Evolutionary conservation across 2,888 invertebrate genomes (phyloP).

Genomic region (Priapulus caudatus): DNA sequence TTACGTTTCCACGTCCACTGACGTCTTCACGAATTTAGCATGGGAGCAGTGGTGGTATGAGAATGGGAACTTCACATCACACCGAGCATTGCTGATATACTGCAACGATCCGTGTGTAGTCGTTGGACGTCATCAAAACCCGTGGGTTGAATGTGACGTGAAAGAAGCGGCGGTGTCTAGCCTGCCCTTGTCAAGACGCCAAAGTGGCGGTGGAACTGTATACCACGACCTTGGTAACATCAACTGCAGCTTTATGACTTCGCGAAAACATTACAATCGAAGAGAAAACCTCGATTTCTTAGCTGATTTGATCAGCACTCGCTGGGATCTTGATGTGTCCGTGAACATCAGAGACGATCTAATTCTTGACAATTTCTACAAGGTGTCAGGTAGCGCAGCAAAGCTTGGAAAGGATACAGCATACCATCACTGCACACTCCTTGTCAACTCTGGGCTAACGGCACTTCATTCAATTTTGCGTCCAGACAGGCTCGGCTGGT

Average conservation of each 20-base stretch:
- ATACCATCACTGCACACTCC: slow-evolving; percentile 95
- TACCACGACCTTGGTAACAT: slow-evolving; percentile 90
- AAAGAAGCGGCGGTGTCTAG: slow-evolving; percentile 51
- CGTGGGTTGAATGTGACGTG: slow-evolving; percentile 81
- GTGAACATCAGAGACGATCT: slow-evolving; percentile 78
- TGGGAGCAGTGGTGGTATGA: slow-evolving; percentile 91
- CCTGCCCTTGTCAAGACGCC: slow-evolving; percentile 68
- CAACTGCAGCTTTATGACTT: slow-evolving; percentile 81
- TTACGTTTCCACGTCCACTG: slow-evolving; percentile 77
- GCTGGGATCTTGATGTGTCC: slow-evolving; percentile 62
- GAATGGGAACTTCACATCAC: slow-evolving; percentile 66
- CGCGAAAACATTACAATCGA: slow-evolving; percentile 66
- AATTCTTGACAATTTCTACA: slow-evolving; percentile 51
- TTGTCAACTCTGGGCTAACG: slow-evolving; percentile 55
- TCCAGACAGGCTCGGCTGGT: too few relatives aligned
- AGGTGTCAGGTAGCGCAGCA: slow-evolving; percentile 78
- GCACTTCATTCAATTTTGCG: slow-evolving; percentile 20
- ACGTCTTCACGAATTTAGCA: slow-evolving; percentile 84
- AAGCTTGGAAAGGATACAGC: slow-evolving; percentile 73
- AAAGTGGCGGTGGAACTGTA: slow-evolving; percentile 90
- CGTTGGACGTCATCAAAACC: slow-evolving; percentile 91
- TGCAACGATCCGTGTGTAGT: slow-evolving; percentile 81
- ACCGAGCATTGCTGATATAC: slow-evolving; percentile 53
- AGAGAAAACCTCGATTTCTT: slow-evolving; percentile 76
- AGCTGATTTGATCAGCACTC: slow-evolving; percentile 62